These are phyloP conservation scores for Yponomeuta evonymella DNA, from an alignment of 2,888 invertebrate genomes.

Conservation along the genomic window DNA sequence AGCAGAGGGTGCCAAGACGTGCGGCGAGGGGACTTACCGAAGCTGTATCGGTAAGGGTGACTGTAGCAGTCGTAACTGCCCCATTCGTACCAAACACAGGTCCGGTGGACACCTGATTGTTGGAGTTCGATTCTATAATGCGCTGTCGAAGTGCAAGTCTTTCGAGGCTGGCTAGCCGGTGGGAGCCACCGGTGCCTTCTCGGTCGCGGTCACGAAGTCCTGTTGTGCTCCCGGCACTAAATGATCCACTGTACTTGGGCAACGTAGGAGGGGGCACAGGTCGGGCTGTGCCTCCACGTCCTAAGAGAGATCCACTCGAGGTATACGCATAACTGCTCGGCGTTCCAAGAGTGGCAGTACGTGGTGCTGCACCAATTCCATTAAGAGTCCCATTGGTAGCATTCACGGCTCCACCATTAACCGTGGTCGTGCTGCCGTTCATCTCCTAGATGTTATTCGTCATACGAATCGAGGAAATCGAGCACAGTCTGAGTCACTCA, in stretches of 20 bases:
- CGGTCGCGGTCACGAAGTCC: constrained; percentile 78
- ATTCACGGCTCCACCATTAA: constrained; percentile 68
- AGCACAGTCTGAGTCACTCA: constrained; percentile 63
- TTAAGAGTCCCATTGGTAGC: constrained; percentile 63
- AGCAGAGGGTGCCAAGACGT: constrained; percentile 63
- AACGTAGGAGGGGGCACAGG: constrained; percentile 87
- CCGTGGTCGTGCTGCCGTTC: constrained; percentile 75
- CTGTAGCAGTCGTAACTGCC: constrained; percentile 65
- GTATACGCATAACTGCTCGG: constrained; percentile 80
- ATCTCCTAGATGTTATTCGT: constrained; percentile 59
- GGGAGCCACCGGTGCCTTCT: constrained; percentile 84
- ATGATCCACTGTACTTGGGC: constrained; percentile 87
- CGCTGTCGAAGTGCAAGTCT: constrained; percentile 88
- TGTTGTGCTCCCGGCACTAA: constrained; percentile 82
- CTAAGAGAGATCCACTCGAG: constrained; percentile 77
- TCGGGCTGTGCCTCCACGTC: constrained; percentile 78
- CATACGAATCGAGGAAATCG: constrained; percentile 45
- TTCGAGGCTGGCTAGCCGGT: constrained; percentile 87
- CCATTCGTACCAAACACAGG: constrained; percentile 49
- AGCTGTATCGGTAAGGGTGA: constrained; percentile 71
- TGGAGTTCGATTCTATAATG: constrained; percentile 81
- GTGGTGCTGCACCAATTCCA: constrained; percentile 64
- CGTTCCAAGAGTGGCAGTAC: constrained; percentile 68
- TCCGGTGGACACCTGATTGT: constrained; percentile 62
- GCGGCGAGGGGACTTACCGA: constrained; percentile 73